Evolutionary conservation across 2,113 vertebrate genomes (phyloP).

Genomic region (Mungos mungo): DNA sequence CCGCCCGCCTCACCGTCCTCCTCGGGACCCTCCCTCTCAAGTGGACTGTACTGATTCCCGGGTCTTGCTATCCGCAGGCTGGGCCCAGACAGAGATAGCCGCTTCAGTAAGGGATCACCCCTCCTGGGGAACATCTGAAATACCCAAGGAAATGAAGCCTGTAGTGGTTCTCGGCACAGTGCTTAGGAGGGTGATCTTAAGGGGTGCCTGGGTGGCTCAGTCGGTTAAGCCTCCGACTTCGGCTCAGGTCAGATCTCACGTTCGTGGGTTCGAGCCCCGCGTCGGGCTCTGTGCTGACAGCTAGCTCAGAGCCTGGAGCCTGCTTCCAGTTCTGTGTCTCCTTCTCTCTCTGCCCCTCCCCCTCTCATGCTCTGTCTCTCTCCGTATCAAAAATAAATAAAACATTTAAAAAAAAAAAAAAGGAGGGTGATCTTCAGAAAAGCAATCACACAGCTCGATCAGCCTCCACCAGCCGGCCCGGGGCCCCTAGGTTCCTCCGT

Average conservation of each 20-base stretch:
- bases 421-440: neutral
- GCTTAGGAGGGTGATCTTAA: neutral
- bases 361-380: too few relatives aligned
- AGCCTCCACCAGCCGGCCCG: neutral
- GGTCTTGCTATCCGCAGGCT: neutral
- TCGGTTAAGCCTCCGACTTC: too few relatives aligned
- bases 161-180: neutral
- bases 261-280: too few relatives aligned
- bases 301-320: too few relatives aligned
- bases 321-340: too few relatives aligned
- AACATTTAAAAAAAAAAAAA: too few relatives aligned
- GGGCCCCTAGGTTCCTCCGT: accelerated
- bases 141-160: neutral
- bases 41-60: neutral
- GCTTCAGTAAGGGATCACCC: too few relatives aligned
- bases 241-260: too few relatives aligned
- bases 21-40: neutral
- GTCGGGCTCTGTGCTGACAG: too few relatives aligned
- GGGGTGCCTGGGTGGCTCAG: too few relatives aligned
- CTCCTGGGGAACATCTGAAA: neutral
- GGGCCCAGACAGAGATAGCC: neutral
- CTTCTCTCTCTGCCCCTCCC: too few relatives aligned
- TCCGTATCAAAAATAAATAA: too few relatives aligned
- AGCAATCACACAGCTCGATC: neutral
- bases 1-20: neutral